phyloP scores from a whole-genome alignment of 2,888 invertebrate species.

The Unio delphinus region DNA sequence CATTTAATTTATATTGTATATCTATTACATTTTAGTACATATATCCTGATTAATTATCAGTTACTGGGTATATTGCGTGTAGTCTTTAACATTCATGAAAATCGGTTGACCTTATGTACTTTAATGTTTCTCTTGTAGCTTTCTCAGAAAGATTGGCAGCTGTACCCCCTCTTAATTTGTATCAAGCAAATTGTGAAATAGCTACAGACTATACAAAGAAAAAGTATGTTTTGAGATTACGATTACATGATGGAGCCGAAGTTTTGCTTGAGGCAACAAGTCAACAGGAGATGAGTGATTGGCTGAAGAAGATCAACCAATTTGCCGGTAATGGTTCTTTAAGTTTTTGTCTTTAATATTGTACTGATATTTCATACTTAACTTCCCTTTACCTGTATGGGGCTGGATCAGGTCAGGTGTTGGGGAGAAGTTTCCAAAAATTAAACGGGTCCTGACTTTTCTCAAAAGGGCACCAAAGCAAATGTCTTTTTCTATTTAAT shows the following conservation, averaged over 20 bases:
- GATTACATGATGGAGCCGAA: constrained; percentile 91
- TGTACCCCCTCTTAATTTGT: constrained; percentile 85
- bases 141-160: constrained; percentile 91
- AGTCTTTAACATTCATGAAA: too few species aligned
- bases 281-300: constrained; percentile 85
- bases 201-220: constrained; percentile 96
- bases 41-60: too few species aligned
- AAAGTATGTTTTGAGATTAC: constrained; percentile 86
- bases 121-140: constrained; percentile 73
- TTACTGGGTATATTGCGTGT: too few species aligned
- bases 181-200: constrained; percentile 85
- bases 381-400: background rate
- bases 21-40: too few species aligned
- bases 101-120: too few species aligned
- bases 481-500: too few species aligned
- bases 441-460: too few species aligned
- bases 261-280: constrained; percentile 88
- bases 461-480: too few species aligned
- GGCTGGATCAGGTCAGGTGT: constrained; percentile 2
- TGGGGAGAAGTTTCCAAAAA: background rate
- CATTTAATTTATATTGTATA: too few species aligned
- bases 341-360: background rate
- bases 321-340: constrained; percentile 78
- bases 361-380: background rate
- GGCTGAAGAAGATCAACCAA: constrained; percentile 93